Evolutionary conservation across 92 coral and sea anemone species (phyloP).

Genomic region (Plumapathes pennacea): DNA sequence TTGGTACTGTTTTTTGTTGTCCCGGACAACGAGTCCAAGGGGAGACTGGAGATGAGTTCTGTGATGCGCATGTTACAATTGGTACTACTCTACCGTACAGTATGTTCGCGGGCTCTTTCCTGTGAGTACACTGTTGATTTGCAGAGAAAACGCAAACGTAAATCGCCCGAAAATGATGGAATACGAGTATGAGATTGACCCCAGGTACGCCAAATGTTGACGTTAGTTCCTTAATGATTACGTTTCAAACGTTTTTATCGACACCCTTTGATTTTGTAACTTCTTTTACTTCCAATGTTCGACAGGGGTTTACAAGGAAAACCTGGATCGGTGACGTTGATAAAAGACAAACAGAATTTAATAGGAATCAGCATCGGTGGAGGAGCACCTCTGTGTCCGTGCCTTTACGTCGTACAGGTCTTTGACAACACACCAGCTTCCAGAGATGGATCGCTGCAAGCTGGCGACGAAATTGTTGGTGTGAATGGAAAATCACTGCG

Average conservation of each 20-base stretch:
- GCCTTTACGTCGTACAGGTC: slow-evolving; percentile 96
- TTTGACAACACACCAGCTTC: slow-evolving; percentile 99
- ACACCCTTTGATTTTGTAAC: not conserved
- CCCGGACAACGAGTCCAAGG: slow-evolving; percentile 68
- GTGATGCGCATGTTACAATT: slow-evolving; percentile 14
- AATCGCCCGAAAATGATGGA: slow-evolving; percentile 79
- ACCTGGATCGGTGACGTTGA: slow-evolving; percentile 89
- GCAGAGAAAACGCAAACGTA: too few species aligned
- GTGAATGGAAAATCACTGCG: slow-evolving; percentile 97
- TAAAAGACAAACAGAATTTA: slow-evolving; percentile 94
- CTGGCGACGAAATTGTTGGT: slow-evolving; percentile 99
- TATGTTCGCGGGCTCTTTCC: slow-evolving; percentile 33
- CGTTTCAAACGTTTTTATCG: not conserved
- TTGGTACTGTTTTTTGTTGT: slow-evolving; percentile 77
- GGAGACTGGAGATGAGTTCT: slow-evolving; percentile 14
- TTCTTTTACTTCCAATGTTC: not conserved
- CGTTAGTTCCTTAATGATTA: too few species aligned
- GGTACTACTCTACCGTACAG: slow-evolving; percentile 8
- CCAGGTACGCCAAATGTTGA: slow-evolving; percentile 62
- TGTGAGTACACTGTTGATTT: too few species aligned
- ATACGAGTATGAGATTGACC: slow-evolving; percentile 96
- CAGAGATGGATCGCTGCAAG: slow-evolving; percentile 90
- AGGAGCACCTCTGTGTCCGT: slow-evolving; percentile 98
- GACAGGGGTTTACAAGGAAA: slow-evolving; percentile 95
- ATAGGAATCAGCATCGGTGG: slow-evolving; percentile 98